A percentile compares a stretch with the other conserved stretches of the same genome.
Evolutionary conservation across 2,888 invertebrate species (phyloP).

Genomic region (Epirrhoe alternata): DNA sequence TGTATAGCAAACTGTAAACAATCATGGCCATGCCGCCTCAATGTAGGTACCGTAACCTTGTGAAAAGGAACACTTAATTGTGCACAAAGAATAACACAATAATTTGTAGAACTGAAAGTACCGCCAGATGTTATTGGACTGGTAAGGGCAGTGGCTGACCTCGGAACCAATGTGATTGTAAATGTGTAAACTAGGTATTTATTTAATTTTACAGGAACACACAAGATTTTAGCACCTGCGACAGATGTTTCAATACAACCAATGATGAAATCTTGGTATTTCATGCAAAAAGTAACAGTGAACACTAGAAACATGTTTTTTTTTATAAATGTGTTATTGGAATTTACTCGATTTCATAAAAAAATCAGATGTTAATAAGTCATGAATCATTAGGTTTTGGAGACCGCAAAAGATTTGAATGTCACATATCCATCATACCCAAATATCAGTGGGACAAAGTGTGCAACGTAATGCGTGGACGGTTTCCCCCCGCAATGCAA

Average conservation of each 20-base stretch:
- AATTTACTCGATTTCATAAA: too few species aligned
- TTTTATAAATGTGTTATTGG: too few species aligned
- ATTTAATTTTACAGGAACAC: constrained; percentile 45
- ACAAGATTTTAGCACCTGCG: constrained; percentile 28
- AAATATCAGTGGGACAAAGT: constrained; percentile 28
- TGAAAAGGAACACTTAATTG: constrained; percentile 50
- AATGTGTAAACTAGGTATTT: constrained; percentile 49
- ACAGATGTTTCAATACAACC: constrained; percentile 17
- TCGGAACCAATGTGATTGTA: constrained; percentile 53
- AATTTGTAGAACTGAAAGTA: constrained; percentile 55
- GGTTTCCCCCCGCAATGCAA: constrained; percentile 61
- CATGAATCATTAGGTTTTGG: too few species aligned
- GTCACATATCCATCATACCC: too few species aligned
- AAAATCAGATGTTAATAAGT: too few species aligned
- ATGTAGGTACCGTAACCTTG: constrained; percentile 55
- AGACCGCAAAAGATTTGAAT: too few species aligned
- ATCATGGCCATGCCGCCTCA: constrained; percentile 56
- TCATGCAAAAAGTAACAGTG: too few species aligned
- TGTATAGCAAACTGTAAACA: constrained; percentile 60
- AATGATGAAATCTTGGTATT: background rate
- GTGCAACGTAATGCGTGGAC: constrained; percentile 50
- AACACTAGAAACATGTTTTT: too few species aligned
- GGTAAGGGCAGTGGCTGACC: constrained; percentile 55
- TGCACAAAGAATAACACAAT: constrained; percentile 42
- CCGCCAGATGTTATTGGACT: constrained; percentile 53